Conservation (phyloP, 2,888 invertebrate genomes). For the Clusia tigrina region DNA sequence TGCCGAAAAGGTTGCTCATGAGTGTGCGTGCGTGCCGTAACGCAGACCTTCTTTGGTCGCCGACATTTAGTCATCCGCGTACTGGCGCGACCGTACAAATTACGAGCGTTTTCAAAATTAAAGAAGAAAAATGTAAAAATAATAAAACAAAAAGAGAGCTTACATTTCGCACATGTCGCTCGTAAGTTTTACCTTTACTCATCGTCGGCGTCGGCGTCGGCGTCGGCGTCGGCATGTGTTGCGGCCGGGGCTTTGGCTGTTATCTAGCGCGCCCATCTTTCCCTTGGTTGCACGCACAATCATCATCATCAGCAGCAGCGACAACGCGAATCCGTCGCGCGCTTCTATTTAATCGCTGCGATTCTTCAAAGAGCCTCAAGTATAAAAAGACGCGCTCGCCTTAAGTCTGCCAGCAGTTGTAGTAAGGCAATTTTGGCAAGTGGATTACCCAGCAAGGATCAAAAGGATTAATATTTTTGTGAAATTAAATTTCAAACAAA, state of each 20-base stretch:
- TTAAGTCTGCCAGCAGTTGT: constrained; percentile 45
- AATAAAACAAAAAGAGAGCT: constrained; percentile 32
- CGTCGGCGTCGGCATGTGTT: constrained; percentile 12
- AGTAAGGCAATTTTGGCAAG: constrained; percentile 34
- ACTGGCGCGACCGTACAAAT: constrained; percentile 14
- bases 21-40: not conserved
- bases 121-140: constrained; percentile 15
- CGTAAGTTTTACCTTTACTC: constrained; percentile 39
- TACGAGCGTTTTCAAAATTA: constrained; percentile 8
- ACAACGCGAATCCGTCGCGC: constrained; percentile 12
- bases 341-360: constrained; percentile 24
- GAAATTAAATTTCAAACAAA: not conserved
- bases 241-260: constrained; percentile 32
- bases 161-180: constrained; percentile 45
- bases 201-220: no score
- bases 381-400: constrained; percentile 42
- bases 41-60: not conserved
- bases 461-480: not conserved
- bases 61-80: constrained; percentile 47
- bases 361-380: constrained; percentile 21
- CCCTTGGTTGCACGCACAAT: constrained; percentile 26
- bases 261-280: constrained; percentile 59
- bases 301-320: not conserved
- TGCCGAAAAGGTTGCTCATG: no score
- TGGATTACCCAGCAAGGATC: constrained; percentile 36